A percentile compares a stretch with the other conserved stretches of the same genome.
Evolutionary conservation across 1,140 invertebrate species (phyloP).

Genomic region (Brachionus paranguensis): DNA sequence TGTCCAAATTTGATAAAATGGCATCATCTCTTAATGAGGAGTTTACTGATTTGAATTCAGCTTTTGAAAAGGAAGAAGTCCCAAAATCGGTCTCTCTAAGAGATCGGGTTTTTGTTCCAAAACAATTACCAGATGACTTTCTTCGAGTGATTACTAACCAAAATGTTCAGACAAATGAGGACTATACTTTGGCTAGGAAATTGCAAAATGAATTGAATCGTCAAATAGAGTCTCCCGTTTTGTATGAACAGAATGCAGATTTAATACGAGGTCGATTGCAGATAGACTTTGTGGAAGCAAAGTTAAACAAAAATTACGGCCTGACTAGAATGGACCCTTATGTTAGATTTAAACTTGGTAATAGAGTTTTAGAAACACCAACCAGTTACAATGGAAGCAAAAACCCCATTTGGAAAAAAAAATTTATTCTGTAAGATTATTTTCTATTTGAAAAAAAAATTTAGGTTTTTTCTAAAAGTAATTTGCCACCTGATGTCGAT

Average conservation of each 20-base stretch:
- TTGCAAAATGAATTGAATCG: not conserved
- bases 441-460: constrained; percentile 19
- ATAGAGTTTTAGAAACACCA: constrained; percentile 87
- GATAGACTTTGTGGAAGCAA: constrained; percentile 61
- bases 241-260: not conserved
- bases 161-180: not conserved
- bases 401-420: constrained; percentile 88
- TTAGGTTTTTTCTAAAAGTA: constrained; percentile 58
- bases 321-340: constrained; percentile 87
- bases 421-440: constrained; percentile 70
- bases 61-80: not conserved
- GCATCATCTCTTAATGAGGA: not conserved
- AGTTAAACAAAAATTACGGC: constrained; percentile 91
- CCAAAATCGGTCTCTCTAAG: not conserved
- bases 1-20: not conserved
- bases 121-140: constrained; percentile 32
- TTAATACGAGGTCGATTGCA: not conserved
- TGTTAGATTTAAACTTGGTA: constrained; percentile 80
- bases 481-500: constrained; percentile 77
- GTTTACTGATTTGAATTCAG: not conserved
- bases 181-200: not conserved
- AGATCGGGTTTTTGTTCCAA: not conserved
- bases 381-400: constrained; percentile 90
- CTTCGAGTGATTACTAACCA: not conserved
- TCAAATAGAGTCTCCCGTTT: not conserved